Conservation (phyloP, 2,113 vertebrate genomes). For the Bucco capensis region DNA sequence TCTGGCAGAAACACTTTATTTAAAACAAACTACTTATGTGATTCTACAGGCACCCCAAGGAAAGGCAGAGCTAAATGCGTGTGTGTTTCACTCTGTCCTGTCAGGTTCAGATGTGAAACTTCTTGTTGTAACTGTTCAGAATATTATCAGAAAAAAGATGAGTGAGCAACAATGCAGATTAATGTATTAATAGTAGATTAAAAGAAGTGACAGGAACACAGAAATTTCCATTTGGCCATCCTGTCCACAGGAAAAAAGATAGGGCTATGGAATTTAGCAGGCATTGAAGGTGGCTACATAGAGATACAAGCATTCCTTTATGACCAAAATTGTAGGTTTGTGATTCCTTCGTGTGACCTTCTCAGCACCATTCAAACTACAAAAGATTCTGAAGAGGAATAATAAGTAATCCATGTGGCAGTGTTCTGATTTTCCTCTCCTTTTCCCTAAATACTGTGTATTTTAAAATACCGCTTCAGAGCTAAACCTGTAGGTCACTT, state of each 20-base stretch:
- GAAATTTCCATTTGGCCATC: background rate
- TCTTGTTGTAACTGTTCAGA: background rate
- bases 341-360: background rate
- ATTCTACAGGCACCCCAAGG: background rate
- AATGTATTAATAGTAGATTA: background rate
- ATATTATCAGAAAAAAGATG: background rate
- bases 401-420: background rate
- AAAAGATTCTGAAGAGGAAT: background rate
- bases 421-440: background rate
- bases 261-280: background rate
- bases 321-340: background rate
- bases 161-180: background rate
- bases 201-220: background rate
- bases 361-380: background rate
- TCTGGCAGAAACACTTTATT: background rate
- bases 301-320: background rate
- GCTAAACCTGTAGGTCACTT: constrained; percentile 2
- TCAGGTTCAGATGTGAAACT: background rate
- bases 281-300: background rate
- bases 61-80: background rate
- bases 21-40: background rate
- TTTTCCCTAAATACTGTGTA: background rate
- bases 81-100: background rate
- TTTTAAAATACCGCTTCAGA: background rate
- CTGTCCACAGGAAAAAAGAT: background rate